Evolutionary conservation across 2,797 vertebrate genomes (phyloP).

Genomic region (Labroides dimidiatus): DNA sequence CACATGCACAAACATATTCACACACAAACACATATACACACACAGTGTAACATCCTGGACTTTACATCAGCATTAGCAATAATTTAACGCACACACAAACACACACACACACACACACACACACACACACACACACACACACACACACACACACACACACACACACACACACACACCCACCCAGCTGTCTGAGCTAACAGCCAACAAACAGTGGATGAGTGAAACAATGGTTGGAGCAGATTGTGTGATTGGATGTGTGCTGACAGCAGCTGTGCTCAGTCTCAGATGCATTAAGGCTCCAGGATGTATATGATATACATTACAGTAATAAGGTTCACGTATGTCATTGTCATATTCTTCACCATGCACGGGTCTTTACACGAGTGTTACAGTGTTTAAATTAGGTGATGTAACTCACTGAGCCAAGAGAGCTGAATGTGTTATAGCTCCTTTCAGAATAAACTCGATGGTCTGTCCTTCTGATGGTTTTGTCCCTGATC

Average conservation of each 20-base stretch:
- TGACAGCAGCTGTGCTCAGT: slow-evolving; percentile 29
- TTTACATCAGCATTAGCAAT: neutral
- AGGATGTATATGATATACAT: slow-evolving; percentile 42
- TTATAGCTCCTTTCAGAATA: neutral
- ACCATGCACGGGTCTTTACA: neutral
- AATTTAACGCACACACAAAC: slow-evolving; percentile 4
- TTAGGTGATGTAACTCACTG: neutral
- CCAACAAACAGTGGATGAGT: slow-evolving; percentile 5
- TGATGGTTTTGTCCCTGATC: neutral
- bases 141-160: slow-evolving; percentile 7
- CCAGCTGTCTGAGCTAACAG: neutral
- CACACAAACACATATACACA: neutral
- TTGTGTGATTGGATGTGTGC: slow-evolving; percentile 43
- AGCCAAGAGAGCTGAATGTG: neutral
- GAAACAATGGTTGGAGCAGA: slow-evolving; percentile 19
- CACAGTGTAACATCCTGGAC: neutral
- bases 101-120: slow-evolving; percentile 30
- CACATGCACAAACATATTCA: neutral
- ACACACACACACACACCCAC: slow-evolving; percentile 9
- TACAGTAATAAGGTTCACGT: slow-evolving; percentile 20
- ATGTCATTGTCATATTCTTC: neutral
- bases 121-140: slow-evolving; percentile 15
- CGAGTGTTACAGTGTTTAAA: neutral
- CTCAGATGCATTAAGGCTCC: slow-evolving; percentile 23
- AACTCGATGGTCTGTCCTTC: neutral